Evolutionary conservation across 2,113 vertebrate genomes (phyloP).

Genomic region (Hydropotes inermis): DNA sequence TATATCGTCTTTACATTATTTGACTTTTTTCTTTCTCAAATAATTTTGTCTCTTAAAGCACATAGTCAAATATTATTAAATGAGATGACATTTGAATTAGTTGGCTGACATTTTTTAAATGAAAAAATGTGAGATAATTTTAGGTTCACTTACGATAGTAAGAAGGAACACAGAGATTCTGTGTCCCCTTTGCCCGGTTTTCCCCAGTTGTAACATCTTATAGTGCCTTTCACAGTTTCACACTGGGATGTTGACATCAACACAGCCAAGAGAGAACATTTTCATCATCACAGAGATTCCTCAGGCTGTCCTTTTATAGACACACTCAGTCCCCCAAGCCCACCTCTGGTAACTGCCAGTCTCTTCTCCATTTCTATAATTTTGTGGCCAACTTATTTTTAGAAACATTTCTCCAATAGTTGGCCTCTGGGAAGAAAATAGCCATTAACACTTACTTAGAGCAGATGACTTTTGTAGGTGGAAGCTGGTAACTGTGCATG

Average conservation of each 20-base stretch:
- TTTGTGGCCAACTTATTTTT: background rate
- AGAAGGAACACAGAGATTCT: background rate
- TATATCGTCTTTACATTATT: background rate
- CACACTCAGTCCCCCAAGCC: background rate
- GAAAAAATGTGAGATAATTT: background rate
- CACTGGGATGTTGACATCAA: background rate
- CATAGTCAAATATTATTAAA: background rate
- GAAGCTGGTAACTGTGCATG: background rate
- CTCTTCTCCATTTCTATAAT: background rate
- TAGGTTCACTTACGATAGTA: background rate
- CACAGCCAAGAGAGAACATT: background rate
- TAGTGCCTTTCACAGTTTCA: background rate
- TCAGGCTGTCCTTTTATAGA: background rate
- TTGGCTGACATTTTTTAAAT: background rate
- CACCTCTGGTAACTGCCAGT: background rate
- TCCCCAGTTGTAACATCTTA: background rate
- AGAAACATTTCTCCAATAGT: background rate
- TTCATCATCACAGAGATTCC: background rate
- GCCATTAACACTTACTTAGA: background rate
- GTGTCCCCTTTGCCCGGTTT: background rate
- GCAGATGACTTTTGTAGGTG: background rate
- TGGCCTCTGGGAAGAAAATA: background rate
- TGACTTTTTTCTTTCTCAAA: background rate
- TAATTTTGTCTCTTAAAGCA: background rate
- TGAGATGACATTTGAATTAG: constrained; percentile 5